phyloP scores from a whole-genome alignment of 2,113 vertebrate species.

The Pantherophis guttatus region DNA sequence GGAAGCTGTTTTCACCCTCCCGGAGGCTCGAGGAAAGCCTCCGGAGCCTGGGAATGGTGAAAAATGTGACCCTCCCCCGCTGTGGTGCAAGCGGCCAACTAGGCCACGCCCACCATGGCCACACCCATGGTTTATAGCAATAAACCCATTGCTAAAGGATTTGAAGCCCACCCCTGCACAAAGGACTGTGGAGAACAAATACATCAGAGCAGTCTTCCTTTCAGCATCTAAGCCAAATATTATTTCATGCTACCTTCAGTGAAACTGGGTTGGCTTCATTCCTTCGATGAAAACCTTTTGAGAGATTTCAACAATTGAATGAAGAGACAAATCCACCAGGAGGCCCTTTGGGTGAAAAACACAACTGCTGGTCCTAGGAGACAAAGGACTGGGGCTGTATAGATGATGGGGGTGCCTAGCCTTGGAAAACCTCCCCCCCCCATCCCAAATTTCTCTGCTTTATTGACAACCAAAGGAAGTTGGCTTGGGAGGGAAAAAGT shows the following conservation, averaged over 20 bases:
- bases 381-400: no score
- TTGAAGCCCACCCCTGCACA: no score
- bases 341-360: neutral
- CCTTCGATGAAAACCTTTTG: neutral
- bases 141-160: no score
- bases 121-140: no score
- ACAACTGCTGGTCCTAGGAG: neutral
- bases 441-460: neutral
- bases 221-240: neutral
- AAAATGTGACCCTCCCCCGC: no score
- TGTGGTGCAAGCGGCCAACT: no score
- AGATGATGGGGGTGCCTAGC: neutral
- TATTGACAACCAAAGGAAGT: neutral
- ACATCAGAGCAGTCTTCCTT: neutral
- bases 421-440: fast-evolving
- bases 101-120: no score
- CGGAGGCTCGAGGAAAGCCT: no score
- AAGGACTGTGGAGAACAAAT: neutral
- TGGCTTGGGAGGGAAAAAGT: constrained; percentile 26
- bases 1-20: no score
- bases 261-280: neutral
- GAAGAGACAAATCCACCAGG: neutral
- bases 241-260: neutral
- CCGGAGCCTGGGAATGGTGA: no score
- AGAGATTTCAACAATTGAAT: neutral